phyloP scores from a whole-genome alignment of 1,140 invertebrate species.

The Drosophila aff. region DNA sequence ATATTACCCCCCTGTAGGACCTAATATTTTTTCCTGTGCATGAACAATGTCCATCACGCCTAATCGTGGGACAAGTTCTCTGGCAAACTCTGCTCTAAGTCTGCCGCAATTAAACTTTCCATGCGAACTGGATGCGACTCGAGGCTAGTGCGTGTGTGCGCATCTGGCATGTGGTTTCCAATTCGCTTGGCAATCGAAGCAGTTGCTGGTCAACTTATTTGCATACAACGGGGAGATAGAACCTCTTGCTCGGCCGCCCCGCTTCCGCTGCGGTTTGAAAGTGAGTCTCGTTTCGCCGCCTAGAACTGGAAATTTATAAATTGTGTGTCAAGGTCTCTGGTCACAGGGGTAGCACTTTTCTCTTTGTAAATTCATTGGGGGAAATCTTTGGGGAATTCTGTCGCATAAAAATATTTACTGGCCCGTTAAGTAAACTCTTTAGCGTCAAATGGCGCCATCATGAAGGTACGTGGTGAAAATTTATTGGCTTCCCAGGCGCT shows the following conservation, averaged over 20 bases:
- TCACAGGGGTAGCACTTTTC: constrained; percentile 14
- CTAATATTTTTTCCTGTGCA: not conserved
- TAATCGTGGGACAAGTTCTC: constrained; percentile 55
- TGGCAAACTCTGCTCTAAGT: constrained; percentile 18
- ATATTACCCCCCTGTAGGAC: not conserved
- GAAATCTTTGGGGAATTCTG: constrained; percentile 50
- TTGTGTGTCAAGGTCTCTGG: constrained; percentile 67
- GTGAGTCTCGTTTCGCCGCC: constrained; percentile 52
- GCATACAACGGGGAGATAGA: constrained; percentile 56
- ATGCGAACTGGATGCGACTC: constrained; percentile 57
- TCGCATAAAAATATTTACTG: constrained; percentile 58
- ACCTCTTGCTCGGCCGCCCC: constrained; percentile 58
- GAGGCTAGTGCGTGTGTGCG: constrained; percentile 50
- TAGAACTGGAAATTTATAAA: constrained; percentile 24
- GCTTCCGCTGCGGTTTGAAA: constrained; percentile 63
- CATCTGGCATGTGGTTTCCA: constrained; percentile 69
- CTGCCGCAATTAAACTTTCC: constrained; percentile 63
- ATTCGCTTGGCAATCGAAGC: constrained; percentile 68
- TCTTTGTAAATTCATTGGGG: constrained; percentile 31
- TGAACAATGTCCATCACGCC: constrained; percentile 20
- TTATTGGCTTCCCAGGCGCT: constrained; percentile 56
- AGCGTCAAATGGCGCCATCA: constrained; percentile 73
- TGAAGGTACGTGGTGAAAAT: constrained; percentile 77
- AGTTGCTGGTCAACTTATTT: constrained; percentile 62
- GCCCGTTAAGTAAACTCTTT: constrained; percentile 45